Evolutionary conservation across 2,797 vertebrate species (phyloP).

Genomic region (Chaenodraco wilsoni): DNA sequence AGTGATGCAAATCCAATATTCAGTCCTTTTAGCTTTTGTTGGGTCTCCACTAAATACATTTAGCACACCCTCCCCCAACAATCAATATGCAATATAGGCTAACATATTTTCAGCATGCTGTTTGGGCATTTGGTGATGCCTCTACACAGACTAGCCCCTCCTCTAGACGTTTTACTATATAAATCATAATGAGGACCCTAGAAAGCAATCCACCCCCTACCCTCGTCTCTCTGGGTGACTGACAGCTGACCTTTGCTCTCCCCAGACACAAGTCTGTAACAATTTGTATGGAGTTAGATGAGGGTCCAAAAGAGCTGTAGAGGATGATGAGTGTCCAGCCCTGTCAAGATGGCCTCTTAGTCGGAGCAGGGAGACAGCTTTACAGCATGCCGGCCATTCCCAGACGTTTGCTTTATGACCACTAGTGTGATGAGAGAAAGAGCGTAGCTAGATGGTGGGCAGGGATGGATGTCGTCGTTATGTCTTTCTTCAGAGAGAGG

Average conservation of each 20-base stretch:
- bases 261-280: slow-evolving; percentile 23
- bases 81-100: background rate
- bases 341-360: slow-evolving; percentile 32
- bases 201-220: slow-evolving; percentile 12
- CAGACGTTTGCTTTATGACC: slow-evolving; percentile 47
- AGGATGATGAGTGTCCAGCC: slow-evolving; percentile 41
- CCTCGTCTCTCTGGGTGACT: slow-evolving; percentile 36
- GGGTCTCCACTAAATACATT: no score
- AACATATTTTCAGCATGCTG: background rate
- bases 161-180: slow-evolving; percentile 9
- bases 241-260: slow-evolving; percentile 55
- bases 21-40: no score
- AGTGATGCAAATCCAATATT: no score
- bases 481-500: slow-evolving; percentile 35
- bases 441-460: slow-evolving; percentile 1
- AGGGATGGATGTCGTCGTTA: slow-evolving; percentile 26
- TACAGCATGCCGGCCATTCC: slow-evolving; percentile 35
- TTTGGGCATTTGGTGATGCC: background rate
- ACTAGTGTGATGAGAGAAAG: slow-evolving; percentile 15
- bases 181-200: slow-evolving; percentile 21
- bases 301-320: slow-evolving; percentile 25
- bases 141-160: background rate
- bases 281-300: slow-evolving; percentile 33
- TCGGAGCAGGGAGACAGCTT: slow-evolving; percentile 42
- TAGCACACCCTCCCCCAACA: background rate